These are phyloP conservation scores for Dicyrtomina minuta DNA, from an alignment of 2,888 invertebrate genomes.

Conservation along the genomic window DNA sequence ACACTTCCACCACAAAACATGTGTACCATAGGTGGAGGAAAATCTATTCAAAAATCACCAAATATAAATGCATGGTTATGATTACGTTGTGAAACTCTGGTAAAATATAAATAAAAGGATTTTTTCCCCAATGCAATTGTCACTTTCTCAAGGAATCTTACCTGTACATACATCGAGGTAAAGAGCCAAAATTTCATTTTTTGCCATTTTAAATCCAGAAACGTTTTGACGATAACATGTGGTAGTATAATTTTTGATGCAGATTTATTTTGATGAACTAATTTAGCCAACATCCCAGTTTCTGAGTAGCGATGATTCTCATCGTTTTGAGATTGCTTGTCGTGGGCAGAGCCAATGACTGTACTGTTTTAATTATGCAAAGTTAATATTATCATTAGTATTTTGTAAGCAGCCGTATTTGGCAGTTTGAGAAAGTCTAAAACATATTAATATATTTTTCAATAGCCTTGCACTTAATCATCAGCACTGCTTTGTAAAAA, in stretches of 20 bases:
- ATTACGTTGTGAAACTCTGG: no score
- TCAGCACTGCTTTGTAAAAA: no score
- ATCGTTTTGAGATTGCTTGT: background rate
- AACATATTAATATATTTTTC: background rate
- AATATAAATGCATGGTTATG: no score
- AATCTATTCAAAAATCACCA: background rate
- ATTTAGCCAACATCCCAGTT: slow-evolving; percentile 18
- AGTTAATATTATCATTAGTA: background rate
- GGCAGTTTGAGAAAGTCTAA: no score
- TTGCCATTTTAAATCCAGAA: slow-evolving; percentile 22
- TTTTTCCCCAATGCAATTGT: no score
- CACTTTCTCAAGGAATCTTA: background rate
- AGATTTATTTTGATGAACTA: slow-evolving; percentile 22
- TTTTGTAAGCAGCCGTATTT: no score
- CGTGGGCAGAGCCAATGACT: background rate
- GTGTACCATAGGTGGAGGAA: slow-evolving; percentile 19
- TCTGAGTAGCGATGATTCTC: slow-evolving; percentile 14
- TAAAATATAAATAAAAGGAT: no score
- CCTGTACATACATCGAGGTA: slow-evolving; percentile 15
- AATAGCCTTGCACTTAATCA: no score
- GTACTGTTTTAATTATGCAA: background rate
- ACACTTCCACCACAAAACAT: slow-evolving; percentile 12
- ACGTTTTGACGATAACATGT: slow-evolving; percentile 19
- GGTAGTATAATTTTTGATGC: slow-evolving; percentile 23
- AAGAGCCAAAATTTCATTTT: slow-evolving; percentile 22